These are phyloP conservation scores for Chaetorhynchus papuensis DNA, from an alignment of 2,113 vertebrate species.

Conservation along the genomic window DNA sequence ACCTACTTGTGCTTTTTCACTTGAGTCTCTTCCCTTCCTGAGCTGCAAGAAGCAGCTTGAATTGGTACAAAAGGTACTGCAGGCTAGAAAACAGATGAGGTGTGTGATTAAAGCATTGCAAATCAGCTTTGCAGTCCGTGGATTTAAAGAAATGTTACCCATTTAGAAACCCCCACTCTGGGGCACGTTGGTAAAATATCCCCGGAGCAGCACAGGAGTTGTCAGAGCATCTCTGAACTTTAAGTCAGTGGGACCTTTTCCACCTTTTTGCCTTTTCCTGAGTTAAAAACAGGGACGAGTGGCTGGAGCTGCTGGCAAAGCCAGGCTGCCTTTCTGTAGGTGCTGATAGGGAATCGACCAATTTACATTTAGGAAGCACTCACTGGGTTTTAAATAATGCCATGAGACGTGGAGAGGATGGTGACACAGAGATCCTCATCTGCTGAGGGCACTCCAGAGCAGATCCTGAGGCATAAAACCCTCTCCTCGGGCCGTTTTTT, in stretches of 20 bases:
- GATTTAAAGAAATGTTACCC: not conserved
- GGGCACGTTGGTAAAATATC: not conserved
- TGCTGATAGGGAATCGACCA: not conserved
- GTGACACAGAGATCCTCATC: rapidly evolving
- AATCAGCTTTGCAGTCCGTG: not conserved
- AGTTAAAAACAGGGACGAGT: not conserved
- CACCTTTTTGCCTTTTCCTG: not conserved
- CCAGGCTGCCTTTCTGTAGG: not conserved
- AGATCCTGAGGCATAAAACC: not conserved
- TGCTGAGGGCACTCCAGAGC: not conserved
- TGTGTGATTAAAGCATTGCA: not conserved
- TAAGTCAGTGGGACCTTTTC: not conserved
- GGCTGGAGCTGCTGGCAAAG: not conserved
- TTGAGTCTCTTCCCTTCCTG: not conserved
- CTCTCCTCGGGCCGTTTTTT: not conserved
- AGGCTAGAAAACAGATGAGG: not conserved
- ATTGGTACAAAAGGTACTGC: not conserved
- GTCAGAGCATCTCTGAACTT: not conserved
- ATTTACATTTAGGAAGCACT: too few species aligned
- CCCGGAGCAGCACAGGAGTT: not conserved
- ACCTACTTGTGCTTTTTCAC: not conserved
- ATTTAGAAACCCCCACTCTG: not conserved
- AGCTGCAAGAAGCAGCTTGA: not conserved
- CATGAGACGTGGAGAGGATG: rapidly evolving
- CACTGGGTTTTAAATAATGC: not conserved